Evolutionary conservation across 2,888 invertebrate genomes (phyloP).

Genomic region (Gisinianus flammeolus): DNA sequence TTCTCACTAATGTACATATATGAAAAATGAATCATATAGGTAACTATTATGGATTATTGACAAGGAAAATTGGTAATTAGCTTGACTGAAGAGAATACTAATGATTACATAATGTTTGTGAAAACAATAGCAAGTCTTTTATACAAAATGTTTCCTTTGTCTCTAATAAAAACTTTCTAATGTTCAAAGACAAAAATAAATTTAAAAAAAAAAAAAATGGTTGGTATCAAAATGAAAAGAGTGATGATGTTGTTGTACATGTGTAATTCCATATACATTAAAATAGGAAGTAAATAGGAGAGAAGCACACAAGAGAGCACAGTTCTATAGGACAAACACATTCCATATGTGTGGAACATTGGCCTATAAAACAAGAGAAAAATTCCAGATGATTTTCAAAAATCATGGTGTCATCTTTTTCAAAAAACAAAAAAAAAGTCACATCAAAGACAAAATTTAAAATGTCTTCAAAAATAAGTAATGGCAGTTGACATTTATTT

Average conservation of each 20-base stretch:
- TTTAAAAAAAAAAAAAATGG: neutral
- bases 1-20: too few species aligned
- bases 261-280: neutral
- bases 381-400: conserved; percentile 37
- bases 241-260: neutral
- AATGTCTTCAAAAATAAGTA: conserved; percentile 7
- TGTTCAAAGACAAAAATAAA: neutral
- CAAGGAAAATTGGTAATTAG: too few species aligned
- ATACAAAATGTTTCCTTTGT: too few species aligned
- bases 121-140: too few species aligned
- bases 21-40: too few species aligned
- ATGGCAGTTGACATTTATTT: conserved; percentile 3
- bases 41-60: too few species aligned
- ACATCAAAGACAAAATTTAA: neutral
- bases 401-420: conserved; percentile 19
- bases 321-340: conserved; percentile 27
- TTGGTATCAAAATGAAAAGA: too few species aligned
- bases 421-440: conserved; percentile 17
- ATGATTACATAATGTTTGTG: too few species aligned
- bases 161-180: neutral
- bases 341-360: conserved; percentile 33
- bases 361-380: conserved; percentile 33
- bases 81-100: too few species aligned
- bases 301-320: conserved; percentile 21
- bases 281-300: neutral